phyloP scores from a whole-genome alignment of 1,140 invertebrate species.

The Lasioglossum baleicum region DNA sequence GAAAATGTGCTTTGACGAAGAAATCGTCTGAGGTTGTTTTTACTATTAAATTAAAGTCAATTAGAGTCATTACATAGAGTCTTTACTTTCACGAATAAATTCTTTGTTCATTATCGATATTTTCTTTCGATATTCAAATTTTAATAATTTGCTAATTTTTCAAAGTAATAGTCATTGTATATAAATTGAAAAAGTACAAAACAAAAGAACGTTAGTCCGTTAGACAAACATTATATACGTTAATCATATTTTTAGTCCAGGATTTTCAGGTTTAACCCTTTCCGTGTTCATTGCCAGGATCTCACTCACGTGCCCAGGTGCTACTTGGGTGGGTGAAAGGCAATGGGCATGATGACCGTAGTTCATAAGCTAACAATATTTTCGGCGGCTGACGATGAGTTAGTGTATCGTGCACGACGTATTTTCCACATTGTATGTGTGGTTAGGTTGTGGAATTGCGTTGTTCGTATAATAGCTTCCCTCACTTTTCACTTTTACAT shows the following conservation, averaged over 20 bases:
- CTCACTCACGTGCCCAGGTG: too few relatives aligned
- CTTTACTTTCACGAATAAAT: not conserved
- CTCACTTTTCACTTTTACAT: too few relatives aligned
- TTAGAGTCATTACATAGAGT: not conserved
- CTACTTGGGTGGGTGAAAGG: not conserved
- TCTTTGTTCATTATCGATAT: not conserved
- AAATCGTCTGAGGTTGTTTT: too few relatives aligned
- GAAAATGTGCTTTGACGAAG: too few relatives aligned
- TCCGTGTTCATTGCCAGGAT: too few relatives aligned
- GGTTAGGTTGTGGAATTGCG: not conserved
- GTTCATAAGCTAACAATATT: not conserved
- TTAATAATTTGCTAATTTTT: not conserved
- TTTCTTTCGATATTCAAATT: not conserved
- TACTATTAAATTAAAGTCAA: too few relatives aligned
- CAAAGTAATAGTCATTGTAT: not conserved
- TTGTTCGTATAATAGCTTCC: too few relatives aligned
- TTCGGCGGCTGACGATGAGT: not conserved
- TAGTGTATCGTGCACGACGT: too few relatives aligned
- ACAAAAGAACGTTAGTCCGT: too few relatives aligned
- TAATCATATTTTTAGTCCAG: not conserved
- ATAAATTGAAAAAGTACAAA: not conserved
- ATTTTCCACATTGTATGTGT: not conserved
- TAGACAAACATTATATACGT: not conserved
- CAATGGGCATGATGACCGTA: not conserved
- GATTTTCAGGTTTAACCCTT: not conserved